Percentiles rank a stretch among this genome's conserved stretches.
phyloP scores from a whole-genome alignment of 2,113 vertebrate genomes.

The Ceuthmochares aereus region DNA sequence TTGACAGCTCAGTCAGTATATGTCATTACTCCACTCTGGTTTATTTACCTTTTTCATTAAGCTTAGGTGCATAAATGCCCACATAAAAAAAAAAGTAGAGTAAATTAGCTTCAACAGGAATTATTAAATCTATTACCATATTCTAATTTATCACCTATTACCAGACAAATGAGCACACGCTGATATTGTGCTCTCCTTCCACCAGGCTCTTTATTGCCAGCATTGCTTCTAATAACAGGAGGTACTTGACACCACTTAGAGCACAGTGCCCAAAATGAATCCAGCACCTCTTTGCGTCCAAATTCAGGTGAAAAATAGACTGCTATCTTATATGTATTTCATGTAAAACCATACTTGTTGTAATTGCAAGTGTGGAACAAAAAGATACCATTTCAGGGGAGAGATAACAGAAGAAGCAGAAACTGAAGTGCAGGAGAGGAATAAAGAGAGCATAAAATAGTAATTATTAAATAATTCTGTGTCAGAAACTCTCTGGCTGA shows the following conservation, averaged over 20 bases:
- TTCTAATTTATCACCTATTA: not conserved
- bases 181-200: not conserved
- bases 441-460: not conserved
- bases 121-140: slow-evolving; percentile 1
- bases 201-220: not conserved
- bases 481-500: not conserved
- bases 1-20: not conserved
- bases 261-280: not conserved
- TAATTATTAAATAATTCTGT: slow-evolving; percentile 8
- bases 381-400: not conserved
- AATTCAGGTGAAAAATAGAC: not conserved
- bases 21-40: not conserved
- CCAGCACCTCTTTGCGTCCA: not conserved
- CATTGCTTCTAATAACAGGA: not conserved
- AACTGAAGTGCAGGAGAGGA: not conserved
- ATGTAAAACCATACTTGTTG: not conserved
- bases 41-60: slow-evolving; percentile 27
- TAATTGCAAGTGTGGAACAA: not conserved
- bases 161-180: not conserved
- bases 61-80: not conserved
- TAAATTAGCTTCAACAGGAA: not conserved
- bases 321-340: not conserved
- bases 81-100: not conserved
- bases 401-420: not conserved
- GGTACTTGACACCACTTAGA: not conserved